Evolutionary conservation across 2,888 invertebrate genomes (phyloP), one percentile per base, ranked within the genome.

Genomic region (Sepioteuthis lessoniana): DNA sequence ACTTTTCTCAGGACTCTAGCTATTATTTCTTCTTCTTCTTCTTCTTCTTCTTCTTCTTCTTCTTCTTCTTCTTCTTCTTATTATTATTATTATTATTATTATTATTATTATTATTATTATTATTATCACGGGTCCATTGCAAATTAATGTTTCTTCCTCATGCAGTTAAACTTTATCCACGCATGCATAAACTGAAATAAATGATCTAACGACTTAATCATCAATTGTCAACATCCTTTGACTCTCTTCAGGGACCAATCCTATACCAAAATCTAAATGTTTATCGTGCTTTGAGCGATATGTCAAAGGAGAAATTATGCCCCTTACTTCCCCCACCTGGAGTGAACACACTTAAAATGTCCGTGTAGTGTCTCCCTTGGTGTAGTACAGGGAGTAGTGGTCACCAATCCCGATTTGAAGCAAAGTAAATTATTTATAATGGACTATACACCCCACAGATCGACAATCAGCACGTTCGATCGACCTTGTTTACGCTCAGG

Each of bases 391-490:
- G 16, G 76, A 13, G 1, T 13, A 76, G 16, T n/a, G 13, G 13
- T 76, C 76, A 35, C 76, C n/a, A 35, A 13, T 5, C 21, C 21
- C 55, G 55, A n/a, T 76, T 76, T 76, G 76, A 76, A 76, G 76
- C n/a, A 13, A 55, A 76, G n/a, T n/a, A 76, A 76, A 16, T 76
- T 76, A 76, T 76, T 76, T 76, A n/a, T 76, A 76, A 76, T 76
- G n/a, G n/a, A 76, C n/a, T n/a, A 13, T 35, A 35, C n/a, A n/a
- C 76, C 76, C 76, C 76, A 35, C 76, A n/a, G 76, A n/a, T 76
- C 76, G 76, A n/a, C n/a, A 76, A n/a, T 76, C 76, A 76, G 19
- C 76, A n/a, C 76, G 76, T 76, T 76, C 76, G n/a, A 76, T 76
- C 76, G n/a, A 76, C n/a, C 76, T 3, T n/a, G n/a, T 76, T 76